Evolutionary conservation across 2,797 vertebrate genomes (phyloP), one percentile per base, ranked within the genome.

Genomic region (Anguilla pacifica): DNA sequence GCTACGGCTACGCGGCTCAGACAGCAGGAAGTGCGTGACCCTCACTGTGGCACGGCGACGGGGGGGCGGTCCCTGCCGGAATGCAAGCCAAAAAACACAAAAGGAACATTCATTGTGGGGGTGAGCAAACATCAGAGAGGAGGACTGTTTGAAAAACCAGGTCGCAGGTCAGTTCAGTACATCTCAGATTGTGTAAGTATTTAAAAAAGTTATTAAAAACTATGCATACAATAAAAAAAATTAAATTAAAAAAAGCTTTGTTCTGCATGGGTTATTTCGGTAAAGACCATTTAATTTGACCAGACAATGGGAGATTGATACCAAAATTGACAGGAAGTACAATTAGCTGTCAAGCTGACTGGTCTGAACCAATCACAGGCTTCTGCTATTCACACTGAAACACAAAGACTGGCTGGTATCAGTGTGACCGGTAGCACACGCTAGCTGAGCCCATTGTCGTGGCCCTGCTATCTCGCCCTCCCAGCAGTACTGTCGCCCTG

Each of bases 31-130:
- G 35, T 2, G 35, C 83, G 88, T 89, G 86, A 90, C 90, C 92
- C 95, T 95, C 95, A 96, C 94, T 0, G 91, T 94, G 92, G 87
- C 88, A 92, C 91, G 83, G 90, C 91, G 89, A 74, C 90, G 93
- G 88, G 88, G 90, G 90, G 67, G 85, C 90, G 87, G 87, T 53
- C 43, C 81, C 88, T 88, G 85, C 39, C 9, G 17, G 43, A 49
- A 61, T 25, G 74, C 82, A n/a, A 67, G 84, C 79, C 67, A 64
- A 86, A 89, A 91, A 57, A 91, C 49, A 92, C 35, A 90, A 88
- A 84, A 92, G 86, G 91, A 57, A 88, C 83, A 88, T 94, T 89
- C 93, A 88, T 85, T 90, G 90, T 61, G 1, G 89, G 77, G 86
- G 84, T n/a, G 64, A 87, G 87, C 84, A 87, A n/a, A 39, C 0